These are phyloP conservation scores for Chrysopilus asiliformis DNA, from an alignment of 2,888 invertebrate species.

Conservation along the genomic window DNA sequence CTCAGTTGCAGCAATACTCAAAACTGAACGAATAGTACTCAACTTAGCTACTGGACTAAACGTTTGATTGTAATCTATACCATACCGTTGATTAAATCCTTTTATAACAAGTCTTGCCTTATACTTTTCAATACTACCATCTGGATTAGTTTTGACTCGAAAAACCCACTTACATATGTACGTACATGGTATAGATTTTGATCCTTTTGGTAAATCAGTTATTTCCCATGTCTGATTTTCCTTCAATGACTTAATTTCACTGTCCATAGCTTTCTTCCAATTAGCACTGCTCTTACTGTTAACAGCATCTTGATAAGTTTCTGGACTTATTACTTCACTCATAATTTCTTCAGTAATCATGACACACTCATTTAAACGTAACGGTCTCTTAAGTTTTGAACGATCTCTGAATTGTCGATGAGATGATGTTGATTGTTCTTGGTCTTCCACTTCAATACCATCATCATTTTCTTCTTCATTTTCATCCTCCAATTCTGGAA, in stretches of 20 bases:
- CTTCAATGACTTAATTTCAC: slow-evolving; percentile 19
- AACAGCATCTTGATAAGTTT: slow-evolving; percentile 10
- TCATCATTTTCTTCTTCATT: neutral
- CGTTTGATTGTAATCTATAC: too few species aligned
- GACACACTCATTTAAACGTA: neutral
- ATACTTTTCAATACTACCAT: too few species aligned
- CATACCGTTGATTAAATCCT: too few species aligned
- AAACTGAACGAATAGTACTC: too few species aligned
- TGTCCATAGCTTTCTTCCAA: slow-evolving; percentile 19
- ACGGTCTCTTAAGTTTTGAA: neutral
- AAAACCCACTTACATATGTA: slow-evolving; percentile 21
- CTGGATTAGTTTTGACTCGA: slow-evolving; percentile 19
- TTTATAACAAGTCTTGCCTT: too few species aligned
- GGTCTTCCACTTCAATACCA: neutral
- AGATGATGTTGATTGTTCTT: too few species aligned
- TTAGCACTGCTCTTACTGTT: slow-evolving; percentile 11
- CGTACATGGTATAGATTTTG: slow-evolving; percentile 18
- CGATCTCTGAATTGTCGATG: slow-evolving; percentile 1
- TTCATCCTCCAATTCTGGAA: too few species aligned
- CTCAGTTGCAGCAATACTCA: too few species aligned
- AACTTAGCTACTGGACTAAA: too few species aligned
- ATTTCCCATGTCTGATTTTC: slow-evolving; percentile 22
- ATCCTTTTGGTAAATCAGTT: slow-evolving; percentile 15
- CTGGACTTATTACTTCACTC: too few species aligned
- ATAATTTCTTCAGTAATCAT: too few species aligned